Evolutionary conservation across 1,140 invertebrate species (phyloP).

Genomic region (Psix sp.): DNA sequence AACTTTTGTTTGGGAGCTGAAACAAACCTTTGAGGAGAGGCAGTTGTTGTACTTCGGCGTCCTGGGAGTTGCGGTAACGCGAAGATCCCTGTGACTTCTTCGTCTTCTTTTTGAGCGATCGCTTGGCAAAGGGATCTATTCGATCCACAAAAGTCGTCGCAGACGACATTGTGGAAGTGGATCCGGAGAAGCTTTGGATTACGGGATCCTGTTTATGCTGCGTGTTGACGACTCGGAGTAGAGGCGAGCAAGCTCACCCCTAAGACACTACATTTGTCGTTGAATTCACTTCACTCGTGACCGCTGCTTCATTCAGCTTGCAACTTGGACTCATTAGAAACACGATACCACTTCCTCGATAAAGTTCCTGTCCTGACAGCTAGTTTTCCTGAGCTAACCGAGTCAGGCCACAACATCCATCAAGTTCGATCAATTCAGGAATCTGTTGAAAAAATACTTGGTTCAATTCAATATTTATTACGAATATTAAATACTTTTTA

Average conservation of each 20-base stretch:
- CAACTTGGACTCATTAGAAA: constrained; percentile 32
- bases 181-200: constrained; percentile 42
- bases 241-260: constrained; percentile 57
- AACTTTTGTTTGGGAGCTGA: not conserved
- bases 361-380: constrained; percentile 21
- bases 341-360: constrained; percentile 12
- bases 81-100: constrained; percentile 95
- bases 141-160: constrained; percentile 93
- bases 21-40: constrained; percentile 90
- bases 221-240: constrained; percentile 52
- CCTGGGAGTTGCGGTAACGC: constrained; percentile 91
- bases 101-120: constrained; percentile 94
- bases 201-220: constrained; percentile 55
- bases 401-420: constrained; percentile 47
- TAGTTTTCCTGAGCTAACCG: too few relatives aligned
- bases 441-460: constrained; percentile 44
- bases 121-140: constrained; percentile 95
- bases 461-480: too few relatives aligned
- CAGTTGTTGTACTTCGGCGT: constrained; percentile 91
- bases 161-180: constrained; percentile 80
- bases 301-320: constrained; percentile 27
- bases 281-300: constrained; percentile 37
- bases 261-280: constrained; percentile 54
- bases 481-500: too few relatives aligned
- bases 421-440: constrained; percentile 41